phyloP scores from a whole-genome alignment of 1,140 invertebrate species.

The Drosophila hydei region DNA sequence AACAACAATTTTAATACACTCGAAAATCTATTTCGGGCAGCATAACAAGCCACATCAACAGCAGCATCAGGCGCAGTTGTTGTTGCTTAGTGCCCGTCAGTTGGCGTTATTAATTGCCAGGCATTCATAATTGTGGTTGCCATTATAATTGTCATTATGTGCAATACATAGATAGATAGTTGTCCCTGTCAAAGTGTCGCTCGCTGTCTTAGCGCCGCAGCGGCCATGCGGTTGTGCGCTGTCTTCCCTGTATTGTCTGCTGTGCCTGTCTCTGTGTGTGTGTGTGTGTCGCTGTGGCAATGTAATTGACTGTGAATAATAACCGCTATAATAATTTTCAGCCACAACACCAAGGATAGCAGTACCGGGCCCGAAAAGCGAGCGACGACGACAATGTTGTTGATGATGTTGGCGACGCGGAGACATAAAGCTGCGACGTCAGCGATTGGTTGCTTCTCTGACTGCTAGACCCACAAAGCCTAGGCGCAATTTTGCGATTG shows the following conservation, averaged over 20 bases:
- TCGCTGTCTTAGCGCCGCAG: constrained; percentile 49
- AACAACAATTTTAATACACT: constrained; percentile 68
- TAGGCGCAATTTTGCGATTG: constrained; percentile 75
- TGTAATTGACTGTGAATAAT: constrained; percentile 83
- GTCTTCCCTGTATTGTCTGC: constrained; percentile 3
- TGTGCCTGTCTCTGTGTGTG: constrained; percentile 2
- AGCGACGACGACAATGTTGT: constrained; percentile 59
- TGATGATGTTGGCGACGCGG: constrained; percentile 67
- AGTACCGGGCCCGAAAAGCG: constrained; percentile 47
- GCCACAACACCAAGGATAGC: constrained; percentile 55
- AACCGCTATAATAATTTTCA: constrained; percentile 83
- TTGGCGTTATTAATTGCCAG: constrained; percentile 76
- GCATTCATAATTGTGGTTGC: constrained; percentile 80
- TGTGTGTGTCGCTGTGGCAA: constrained; percentile 61
- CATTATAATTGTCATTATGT: constrained; percentile 82
- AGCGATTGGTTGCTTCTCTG: constrained; percentile 11
- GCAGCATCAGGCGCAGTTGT: constrained; percentile 11
- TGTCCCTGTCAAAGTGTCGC: constrained; percentile 72
- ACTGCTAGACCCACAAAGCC: constrained; percentile 37
- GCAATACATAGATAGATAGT: constrained; percentile 77
- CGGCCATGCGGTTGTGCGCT: constrained; percentile 35
- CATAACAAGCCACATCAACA: constrained; percentile 14
- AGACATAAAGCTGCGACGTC: constrained; percentile 10
- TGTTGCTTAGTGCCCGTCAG: constrained; percentile 33
- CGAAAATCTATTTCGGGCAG: constrained; percentile 57